These are phyloP conservation scores for Tetragnatha montana DNA, from an alignment of 2,888 invertebrate species.

Conservation along the genomic window DNA sequence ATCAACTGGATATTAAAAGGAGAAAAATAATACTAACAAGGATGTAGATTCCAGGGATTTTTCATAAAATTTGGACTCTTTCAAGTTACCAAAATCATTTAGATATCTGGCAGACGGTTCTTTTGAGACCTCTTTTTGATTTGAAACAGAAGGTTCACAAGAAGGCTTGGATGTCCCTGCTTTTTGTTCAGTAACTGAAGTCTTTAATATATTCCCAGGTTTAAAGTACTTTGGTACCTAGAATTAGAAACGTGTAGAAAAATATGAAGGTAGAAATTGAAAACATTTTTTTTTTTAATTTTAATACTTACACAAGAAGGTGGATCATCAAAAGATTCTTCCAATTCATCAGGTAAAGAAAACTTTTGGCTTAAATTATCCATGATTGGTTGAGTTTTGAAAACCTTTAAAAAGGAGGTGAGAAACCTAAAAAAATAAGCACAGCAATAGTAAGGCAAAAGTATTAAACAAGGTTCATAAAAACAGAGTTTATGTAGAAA, in stretches of 20 bases:
- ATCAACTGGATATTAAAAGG: no score
- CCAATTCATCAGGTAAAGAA: constrained; percentile 33
- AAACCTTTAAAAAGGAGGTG: not conserved
- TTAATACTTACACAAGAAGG: not conserved
- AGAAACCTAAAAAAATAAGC: no score
- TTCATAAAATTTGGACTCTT: constrained; percentile 62
- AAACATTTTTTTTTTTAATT: not conserved
- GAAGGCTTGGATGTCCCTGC: not conserved
- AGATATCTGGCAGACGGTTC: constrained; percentile 35
- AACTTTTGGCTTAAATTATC: constrained; percentile 42
- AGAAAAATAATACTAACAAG: no score
- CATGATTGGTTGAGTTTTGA: not conserved
- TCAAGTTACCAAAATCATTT: constrained; percentile 46
- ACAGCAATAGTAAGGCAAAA: no score
- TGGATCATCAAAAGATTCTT: constrained; percentile 39
- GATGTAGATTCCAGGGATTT: constrained; percentile 45
- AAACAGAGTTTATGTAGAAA: no score
- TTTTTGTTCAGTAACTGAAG: not conserved
- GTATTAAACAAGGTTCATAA: no score
- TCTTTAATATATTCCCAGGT: constrained; percentile 28
- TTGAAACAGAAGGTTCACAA: not conserved
- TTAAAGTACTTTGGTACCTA: constrained; percentile 59
- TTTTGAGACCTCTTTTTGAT: not conserved
- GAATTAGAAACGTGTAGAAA: not conserved
- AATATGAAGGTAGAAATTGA: not conserved